Conservation (phyloP, 2,113 vertebrate genomes). For the Protobothrops flavoviridis region DNA sequence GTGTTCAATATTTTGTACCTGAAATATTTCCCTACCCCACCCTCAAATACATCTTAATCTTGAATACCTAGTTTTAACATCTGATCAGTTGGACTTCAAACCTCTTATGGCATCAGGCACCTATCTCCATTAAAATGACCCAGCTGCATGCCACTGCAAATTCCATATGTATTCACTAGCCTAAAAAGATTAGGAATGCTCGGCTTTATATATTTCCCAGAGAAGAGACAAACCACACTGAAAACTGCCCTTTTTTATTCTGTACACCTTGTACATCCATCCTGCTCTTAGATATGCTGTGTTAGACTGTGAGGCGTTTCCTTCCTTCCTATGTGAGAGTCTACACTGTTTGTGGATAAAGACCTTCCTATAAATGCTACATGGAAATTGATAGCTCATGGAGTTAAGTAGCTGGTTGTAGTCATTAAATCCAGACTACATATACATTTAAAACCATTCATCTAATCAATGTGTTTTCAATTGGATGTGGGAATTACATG, state of each 20-base stretch:
- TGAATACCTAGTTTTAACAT: neutral
- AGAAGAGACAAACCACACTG: neutral
- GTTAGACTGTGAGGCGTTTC: neutral
- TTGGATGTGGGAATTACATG: neutral
- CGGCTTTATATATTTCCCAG: neutral
- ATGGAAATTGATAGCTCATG: neutral
- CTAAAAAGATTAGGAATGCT: neutral
- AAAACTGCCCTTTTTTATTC: neutral
- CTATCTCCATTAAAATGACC: neutral
- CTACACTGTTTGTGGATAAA: neutral
- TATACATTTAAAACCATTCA: neutral
- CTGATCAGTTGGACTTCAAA: neutral
- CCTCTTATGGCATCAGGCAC: neutral
- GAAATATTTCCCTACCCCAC: neutral
- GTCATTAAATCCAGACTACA: neutral
- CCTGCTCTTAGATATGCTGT: neutral
- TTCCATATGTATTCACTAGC: neutral
- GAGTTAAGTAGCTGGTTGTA: neutral
- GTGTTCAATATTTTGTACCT: neutral
- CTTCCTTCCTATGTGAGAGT: neutral
- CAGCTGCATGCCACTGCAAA: neutral
- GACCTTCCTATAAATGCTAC: neutral
- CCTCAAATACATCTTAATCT: neutral
- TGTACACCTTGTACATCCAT: neutral
- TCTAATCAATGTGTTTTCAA: neutral